Base-by-base conservation (phyloP, 2,888 invertebrate genomes). In the Muschampia staudingeri region DNA sequence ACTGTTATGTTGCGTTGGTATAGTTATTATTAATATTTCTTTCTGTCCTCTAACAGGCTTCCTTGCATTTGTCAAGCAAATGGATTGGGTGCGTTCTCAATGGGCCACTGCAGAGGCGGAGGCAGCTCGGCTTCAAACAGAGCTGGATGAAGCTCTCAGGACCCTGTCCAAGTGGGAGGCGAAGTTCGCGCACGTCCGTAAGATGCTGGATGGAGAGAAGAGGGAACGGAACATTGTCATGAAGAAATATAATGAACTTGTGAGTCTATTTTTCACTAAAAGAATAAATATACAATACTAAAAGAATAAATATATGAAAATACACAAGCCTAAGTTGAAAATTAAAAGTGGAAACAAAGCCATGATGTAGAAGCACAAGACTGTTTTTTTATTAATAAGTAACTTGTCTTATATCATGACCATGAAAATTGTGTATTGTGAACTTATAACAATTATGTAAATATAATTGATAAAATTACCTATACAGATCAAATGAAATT, bases 131-230 rank as follows among this genome's bases (percentile, higher is more conserved):
- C 96, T 99, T 30, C 98, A 98, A 88, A 95, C 97, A 0, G 97
- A 98, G 88, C 93, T 99, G 40, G 98, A 98, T 84, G 97, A 98
- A 76, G 97, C 98, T 5, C 97, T 98, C 56, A 97, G 97, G 30
- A 98, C 98, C 72, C 98, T 98, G 82, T 97, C 98, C 7, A 98
- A 98, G 88, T 97, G 98, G 89, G 98, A 99, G 89, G 98, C 98
- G 5, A 98, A 99, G 92, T 97, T 99, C 84, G 98, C 98, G 87
- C 98, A 98, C 93, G 98, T 98, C 0, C 97, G 99, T 80, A 98
- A 98, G 87, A 96, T 99, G 65, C 95, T 99, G 0, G 99, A 99
- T 89, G 97, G 98, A 83, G 99, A 99, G 90, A 98, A 98, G 88
- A 97, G 98, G 84, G 97, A 97, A 78, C 96, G 98, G 30, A 97